Evolutionary conservation across 1,140 invertebrate species (phyloP).

Genomic region (Aphaenogaster rudis): DNA sequence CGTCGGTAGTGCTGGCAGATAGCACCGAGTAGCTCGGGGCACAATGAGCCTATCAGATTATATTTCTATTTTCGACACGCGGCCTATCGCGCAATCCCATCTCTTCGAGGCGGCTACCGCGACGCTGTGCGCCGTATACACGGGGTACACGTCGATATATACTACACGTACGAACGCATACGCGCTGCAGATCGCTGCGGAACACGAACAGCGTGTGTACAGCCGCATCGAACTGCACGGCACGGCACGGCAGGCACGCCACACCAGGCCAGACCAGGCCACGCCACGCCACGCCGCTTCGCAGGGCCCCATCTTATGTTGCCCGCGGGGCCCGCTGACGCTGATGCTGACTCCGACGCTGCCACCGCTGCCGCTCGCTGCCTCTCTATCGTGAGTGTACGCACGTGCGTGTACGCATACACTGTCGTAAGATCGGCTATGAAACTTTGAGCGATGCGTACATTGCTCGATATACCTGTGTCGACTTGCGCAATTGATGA

Average conservation of each 20-base stretch:
- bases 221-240: constrained; percentile 3
- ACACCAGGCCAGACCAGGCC: constrained; percentile 5
- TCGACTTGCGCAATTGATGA: neutral
- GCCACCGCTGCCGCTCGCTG: constrained; percentile 52
- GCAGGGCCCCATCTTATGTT: constrained; percentile 42
- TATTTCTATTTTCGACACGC: constrained; percentile 87
- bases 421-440: neutral
- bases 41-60: constrained; percentile 87
- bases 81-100: constrained; percentile 86
- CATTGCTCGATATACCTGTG: neutral
- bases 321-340: constrained; percentile 50
- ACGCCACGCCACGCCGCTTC: constrained; percentile 55
- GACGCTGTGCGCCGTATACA: constrained; percentile 69
- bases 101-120: constrained; percentile 83
- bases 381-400: constrained; percentile 12
- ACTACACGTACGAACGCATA: constrained; percentile 50
- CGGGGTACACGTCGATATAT: constrained; percentile 33
- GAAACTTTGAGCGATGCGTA: neutral
- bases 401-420: constrained; percentile 25
- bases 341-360: constrained; percentile 27
- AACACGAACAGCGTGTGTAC: constrained; percentile 54
- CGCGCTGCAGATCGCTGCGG: constrained; percentile 15
- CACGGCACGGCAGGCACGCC: constrained; percentile 12
- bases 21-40: constrained; percentile 83
- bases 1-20: constrained; percentile 82